Conservation (phyloP, 2,113 vertebrate species). For the Oryzias javanicus region DNA sequence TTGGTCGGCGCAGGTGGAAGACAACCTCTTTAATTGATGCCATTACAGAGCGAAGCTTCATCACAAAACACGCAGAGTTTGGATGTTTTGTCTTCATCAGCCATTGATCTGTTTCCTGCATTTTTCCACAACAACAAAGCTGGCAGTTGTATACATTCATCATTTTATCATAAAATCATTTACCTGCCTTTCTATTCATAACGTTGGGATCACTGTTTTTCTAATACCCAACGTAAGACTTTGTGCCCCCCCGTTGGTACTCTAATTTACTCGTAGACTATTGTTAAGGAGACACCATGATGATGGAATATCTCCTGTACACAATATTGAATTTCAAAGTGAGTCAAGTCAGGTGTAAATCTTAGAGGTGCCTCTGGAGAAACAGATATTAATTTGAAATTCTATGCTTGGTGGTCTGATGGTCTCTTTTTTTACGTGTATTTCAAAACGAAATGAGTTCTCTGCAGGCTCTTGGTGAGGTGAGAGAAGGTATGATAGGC, state of each 20-base stretch:
- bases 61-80: constrained; percentile 51
- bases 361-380: constrained; percentile 68
- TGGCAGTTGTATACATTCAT: constrained; percentile 62
- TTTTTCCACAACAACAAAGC: constrained; percentile 52
- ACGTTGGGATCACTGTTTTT: constrained; percentile 58
- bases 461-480: constrained; percentile 60
- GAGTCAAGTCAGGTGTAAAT: constrained; percentile 72
- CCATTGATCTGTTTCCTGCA: constrained; percentile 51
- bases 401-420: constrained; percentile 64
- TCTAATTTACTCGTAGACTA: constrained; percentile 64
- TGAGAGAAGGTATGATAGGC: constrained; percentile 46
- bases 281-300: constrained; percentile 71
- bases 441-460: constrained; percentile 71
- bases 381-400: constrained; percentile 76
- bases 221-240: constrained; percentile 56
- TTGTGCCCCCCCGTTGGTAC: constrained; percentile 41
- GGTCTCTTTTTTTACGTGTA: constrained; percentile 59
- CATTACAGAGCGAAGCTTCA: constrained; percentile 37
- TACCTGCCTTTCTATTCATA: constrained; percentile 67
- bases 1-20: constrained; percentile 13
- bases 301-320: constrained; percentile 71
- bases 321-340: constrained; percentile 71
- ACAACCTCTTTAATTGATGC: constrained; percentile 32
- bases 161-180: constrained; percentile 69
- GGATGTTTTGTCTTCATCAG: constrained; percentile 32